Evolutionary conservation across 2,888 invertebrate species (phyloP).

Genomic region (Fragum whitleyi): DNA sequence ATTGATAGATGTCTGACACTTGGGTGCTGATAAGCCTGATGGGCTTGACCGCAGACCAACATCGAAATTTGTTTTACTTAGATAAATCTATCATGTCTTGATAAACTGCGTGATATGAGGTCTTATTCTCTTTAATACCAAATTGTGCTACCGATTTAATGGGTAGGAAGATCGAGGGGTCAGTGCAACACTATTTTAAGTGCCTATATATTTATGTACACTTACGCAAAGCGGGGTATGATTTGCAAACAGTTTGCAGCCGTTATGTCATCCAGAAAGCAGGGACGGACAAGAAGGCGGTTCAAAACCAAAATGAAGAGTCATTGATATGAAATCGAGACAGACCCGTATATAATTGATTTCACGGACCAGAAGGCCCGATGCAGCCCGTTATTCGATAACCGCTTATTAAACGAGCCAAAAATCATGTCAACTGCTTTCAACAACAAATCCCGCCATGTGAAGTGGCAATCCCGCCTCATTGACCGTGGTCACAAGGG

Average conservation of each 20-base stretch:
- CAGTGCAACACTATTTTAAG: too few relatives aligned
- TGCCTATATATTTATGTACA: too few relatives aligned
- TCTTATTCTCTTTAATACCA: not conserved
- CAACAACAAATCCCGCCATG: conserved; percentile 7
- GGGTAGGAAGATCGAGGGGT: too few relatives aligned
- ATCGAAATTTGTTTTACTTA: conserved; percentile 11
- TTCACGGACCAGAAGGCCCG: conserved; percentile 11
- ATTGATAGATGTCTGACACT: conserved; percentile 11
- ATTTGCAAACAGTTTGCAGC: too few relatives aligned
- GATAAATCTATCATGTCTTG: not conserved
- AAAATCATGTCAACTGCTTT: conserved; percentile 21
- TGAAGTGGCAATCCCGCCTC: conserved; percentile 23
- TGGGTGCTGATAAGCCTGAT: conserved; percentile 20
- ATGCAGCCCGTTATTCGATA: conserved; percentile 7
- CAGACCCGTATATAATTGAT: conserved; percentile 10
- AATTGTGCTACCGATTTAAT: too few relatives aligned
- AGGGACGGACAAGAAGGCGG: too few relatives aligned
- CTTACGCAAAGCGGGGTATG: too few relatives aligned
- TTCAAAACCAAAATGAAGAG: too few relatives aligned
- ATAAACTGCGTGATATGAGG: conserved; percentile 11
- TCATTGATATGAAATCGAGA: conserved; percentile 1
- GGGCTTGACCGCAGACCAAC: conserved; percentile 19
- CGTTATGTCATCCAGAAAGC: too few relatives aligned
- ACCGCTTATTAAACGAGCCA: conserved; percentile 20
- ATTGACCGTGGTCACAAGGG: conserved; percentile 18